Percentiles rank a stretch among this genome's conserved stretches.
These are phyloP conservation scores for Apolygus lucorum DNA, from an alignment of 1,140 invertebrate genomes.

Conservation along the genomic window DNA sequence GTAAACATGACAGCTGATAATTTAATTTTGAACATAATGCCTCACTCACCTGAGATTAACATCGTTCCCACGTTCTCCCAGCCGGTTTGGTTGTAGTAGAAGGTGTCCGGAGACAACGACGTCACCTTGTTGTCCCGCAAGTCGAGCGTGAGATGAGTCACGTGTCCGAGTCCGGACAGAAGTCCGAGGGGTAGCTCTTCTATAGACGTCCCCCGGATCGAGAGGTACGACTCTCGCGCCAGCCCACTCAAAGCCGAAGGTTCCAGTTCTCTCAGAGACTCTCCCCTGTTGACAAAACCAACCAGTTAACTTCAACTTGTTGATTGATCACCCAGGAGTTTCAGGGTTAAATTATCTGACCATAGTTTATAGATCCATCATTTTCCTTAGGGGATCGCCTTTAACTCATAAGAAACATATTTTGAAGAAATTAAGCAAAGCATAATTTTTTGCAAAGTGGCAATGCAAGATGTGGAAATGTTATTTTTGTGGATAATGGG, in stretches of 20 bases:
- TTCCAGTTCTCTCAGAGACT: conserved; percentile 54
- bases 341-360: too few species aligned
- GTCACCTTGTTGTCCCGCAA: conserved; percentile 71
- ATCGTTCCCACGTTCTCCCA: conserved; percentile 79
- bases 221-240: conserved; percentile 55
- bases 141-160: conserved; percentile 66
- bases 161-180: conserved; percentile 61
- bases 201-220: conserved; percentile 64
- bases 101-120: conserved; percentile 66
- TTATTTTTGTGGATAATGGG: too few species aligned
- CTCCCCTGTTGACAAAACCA: too few species aligned
- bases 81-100: conserved; percentile 72
- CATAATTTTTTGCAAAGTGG: neutral
- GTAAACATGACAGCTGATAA: too few species aligned
- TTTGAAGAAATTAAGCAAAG: too few species aligned
- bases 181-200: conserved; percentile 66
- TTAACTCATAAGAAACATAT: too few species aligned
- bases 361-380: too few species aligned
- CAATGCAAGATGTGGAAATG: too few species aligned
- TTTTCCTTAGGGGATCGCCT: too few species aligned
- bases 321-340: too few species aligned
- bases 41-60: conserved; percentile 59
- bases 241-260: conserved; percentile 56
- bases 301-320: too few species aligned
- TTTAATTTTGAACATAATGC: too few species aligned